A percentile compares a stretch with the other conserved stretches of the same genome.
phyloP scores from a whole-genome alignment of 2,888 invertebrate genomes.

The Clunio marinus region DNA sequence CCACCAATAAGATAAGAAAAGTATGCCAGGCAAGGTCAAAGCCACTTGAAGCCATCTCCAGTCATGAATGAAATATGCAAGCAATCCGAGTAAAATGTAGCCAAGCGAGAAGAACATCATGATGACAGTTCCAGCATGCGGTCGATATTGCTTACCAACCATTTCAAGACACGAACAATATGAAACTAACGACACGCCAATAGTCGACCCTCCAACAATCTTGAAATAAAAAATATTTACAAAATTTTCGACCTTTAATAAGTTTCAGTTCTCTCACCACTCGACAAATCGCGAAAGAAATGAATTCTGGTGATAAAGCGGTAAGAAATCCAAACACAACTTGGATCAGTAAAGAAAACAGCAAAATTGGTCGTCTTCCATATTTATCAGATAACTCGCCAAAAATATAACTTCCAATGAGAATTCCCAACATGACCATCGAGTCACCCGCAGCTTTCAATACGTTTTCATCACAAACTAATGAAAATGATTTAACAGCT shows the following conservation, averaged over 20 bases:
- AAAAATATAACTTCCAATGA: slow-evolving; percentile 67
- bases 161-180: slow-evolving; percentile 74
- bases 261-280: slow-evolving; percentile 52
- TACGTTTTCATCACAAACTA: slow-evolving; percentile 63
- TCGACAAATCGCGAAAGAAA: slow-evolving; percentile 62
- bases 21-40: slow-evolving; percentile 62
- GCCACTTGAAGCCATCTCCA: slow-evolving; percentile 68
- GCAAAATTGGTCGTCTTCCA: slow-evolving; percentile 69
- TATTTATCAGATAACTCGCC: slow-evolving; percentile 68
- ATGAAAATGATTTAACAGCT: slow-evolving; percentile 64
- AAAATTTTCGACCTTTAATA: too few relatives aligned
- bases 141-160: slow-evolving; percentile 65
- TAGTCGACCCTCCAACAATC: slow-evolving; percentile 69
- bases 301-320: slow-evolving; percentile 64
- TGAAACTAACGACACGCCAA: slow-evolving; percentile 71
- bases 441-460: slow-evolving; percentile 60
- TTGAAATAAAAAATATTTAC: too few relatives aligned
- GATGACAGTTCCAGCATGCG: slow-evolving; percentile 56
- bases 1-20: slow-evolving; percentile 69
- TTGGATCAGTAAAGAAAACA: slow-evolving; percentile 65
- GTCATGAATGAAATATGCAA: slow-evolving; percentile 63
- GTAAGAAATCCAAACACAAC: slow-evolving; percentile 63
- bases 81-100: slow-evolving; percentile 62
- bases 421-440: slow-evolving; percentile 67
- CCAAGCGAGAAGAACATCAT: slow-evolving; percentile 72